These are phyloP conservation scores for Macrotrachela quadricornifera DNA, from an alignment of 1,140 invertebrate species.

Conservation along the genomic window DNA sequence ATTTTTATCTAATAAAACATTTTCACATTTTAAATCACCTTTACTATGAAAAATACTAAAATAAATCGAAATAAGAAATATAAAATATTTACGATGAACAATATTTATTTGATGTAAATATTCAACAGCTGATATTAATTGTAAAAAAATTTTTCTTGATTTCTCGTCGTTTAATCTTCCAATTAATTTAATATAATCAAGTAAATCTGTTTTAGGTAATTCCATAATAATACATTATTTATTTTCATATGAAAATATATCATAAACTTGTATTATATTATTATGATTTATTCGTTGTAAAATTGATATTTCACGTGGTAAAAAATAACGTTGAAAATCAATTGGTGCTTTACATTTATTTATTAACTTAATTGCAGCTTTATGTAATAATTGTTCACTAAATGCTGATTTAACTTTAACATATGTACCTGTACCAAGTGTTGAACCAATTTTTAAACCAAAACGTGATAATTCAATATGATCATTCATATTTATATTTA, in stretches of 20 bases:
- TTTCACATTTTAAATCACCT: constrained; percentile 24
- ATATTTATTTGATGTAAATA: not conserved
- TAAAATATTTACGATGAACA: constrained; percentile 35
- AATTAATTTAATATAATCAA: constrained; percentile 46
- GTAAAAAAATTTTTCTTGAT: constrained; percentile 16
- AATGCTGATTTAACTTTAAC: constrained; percentile 23
- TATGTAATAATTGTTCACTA: constrained; percentile 9
- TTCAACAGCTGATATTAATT: not conserved
- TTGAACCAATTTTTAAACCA: constrained; percentile 18
- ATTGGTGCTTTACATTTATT: constrained; percentile 46
- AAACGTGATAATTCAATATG: not conserved
- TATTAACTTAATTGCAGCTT: constrained; percentile 66
- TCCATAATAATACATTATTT: constrained; percentile 67
- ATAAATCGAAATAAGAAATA: not conserved
- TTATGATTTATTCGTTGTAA: constrained; percentile 60
- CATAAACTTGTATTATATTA: constrained; percentile 53
- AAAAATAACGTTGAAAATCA: constrained; percentile 63
- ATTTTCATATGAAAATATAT: not conserved
- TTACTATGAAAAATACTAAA: not conserved
- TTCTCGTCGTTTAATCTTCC: constrained; percentile 20
- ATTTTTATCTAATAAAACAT: constrained; percentile 16
- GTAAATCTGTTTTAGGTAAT: constrained; percentile 60
- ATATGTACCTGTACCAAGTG: constrained; percentile 22
- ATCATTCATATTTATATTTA: not conserved
- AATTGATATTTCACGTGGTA: constrained; percentile 67